Conservation (phyloP, 1,140 invertebrate genomes). For the Mya arenaria region DNA sequence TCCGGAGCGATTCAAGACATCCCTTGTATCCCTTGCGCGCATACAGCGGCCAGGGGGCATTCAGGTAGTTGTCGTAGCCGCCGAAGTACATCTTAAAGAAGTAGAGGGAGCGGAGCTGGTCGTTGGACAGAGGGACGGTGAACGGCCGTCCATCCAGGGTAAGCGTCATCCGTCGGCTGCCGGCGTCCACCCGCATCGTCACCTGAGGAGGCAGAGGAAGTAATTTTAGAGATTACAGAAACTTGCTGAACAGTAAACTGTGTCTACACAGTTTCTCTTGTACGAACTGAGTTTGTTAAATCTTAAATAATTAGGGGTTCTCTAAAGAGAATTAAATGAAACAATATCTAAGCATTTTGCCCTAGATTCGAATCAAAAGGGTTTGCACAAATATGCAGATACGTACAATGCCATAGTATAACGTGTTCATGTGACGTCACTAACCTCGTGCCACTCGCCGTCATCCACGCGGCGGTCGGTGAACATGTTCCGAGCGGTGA, state of each 20-base stretch:
- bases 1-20: conserved; percentile 68
- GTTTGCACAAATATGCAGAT: no score
- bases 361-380: no score
- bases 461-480: conserved; percentile 62
- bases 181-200: conserved; percentile 32
- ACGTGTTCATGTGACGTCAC: no score
- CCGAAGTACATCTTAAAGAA: conserved; percentile 52
- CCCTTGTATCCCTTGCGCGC: conserved; percentile 71
- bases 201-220: no score
- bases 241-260: no score
- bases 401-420: no score
- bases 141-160: conserved; percentile 39
- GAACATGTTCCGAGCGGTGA: conserved; percentile 52
- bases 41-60: conserved; percentile 73
- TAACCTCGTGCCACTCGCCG: conserved; percentile 67
- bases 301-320: no score
- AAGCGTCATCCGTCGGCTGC: conserved; percentile 35
- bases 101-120: conserved; percentile 47
- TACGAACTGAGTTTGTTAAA: no score
- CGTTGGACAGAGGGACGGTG: not conserved
- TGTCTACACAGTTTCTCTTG: no score
- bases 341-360: no score
- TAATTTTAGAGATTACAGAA: no score
- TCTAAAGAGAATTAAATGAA: no score
- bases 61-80: conserved; percentile 37